Conservation (phyloP, 2,113 vertebrate species). For the Himantopus leucocephalus region DNA sequence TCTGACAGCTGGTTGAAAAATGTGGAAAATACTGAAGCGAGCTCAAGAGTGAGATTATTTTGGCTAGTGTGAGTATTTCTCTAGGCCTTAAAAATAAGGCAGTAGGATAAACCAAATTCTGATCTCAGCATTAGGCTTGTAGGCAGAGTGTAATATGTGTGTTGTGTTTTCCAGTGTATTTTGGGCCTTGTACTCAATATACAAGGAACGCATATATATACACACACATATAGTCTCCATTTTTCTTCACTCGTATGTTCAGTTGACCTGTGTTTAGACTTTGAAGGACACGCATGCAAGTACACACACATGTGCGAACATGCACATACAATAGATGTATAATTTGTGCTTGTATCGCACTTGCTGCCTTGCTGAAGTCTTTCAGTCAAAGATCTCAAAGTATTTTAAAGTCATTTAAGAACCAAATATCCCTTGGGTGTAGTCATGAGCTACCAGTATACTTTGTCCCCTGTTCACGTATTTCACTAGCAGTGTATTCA, state of each 20-base stretch:
- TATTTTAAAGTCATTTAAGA: background rate
- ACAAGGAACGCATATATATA: background rate
- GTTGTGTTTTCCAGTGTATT: background rate
- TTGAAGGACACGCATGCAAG: background rate
- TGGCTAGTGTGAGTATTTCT: constrained; percentile 6
- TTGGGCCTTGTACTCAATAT: background rate
- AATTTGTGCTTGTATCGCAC: background rate
- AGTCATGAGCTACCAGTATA: background rate
- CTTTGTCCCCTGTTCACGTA: background rate
- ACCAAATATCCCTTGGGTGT: background rate
- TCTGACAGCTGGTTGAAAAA: background rate
- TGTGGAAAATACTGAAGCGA: background rate
- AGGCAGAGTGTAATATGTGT: background rate
- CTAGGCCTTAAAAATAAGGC: background rate
- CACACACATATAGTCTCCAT: background rate
- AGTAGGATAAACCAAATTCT: background rate
- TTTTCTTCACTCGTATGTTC: background rate
- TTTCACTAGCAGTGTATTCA: background rate
- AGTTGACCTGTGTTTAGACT: background rate
- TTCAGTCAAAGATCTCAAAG: background rate
- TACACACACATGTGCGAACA: background rate
- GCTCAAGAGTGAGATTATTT: constrained; percentile 10
- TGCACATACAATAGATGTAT: background rate
- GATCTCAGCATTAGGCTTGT: background rate
- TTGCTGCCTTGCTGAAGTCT: background rate